Percentiles rank a stretch among this genome's conserved stretches.
Evolutionary conservation across 2,797 vertebrate genomes (phyloP).

Genomic region (Aphelocoma californica): DNA sequence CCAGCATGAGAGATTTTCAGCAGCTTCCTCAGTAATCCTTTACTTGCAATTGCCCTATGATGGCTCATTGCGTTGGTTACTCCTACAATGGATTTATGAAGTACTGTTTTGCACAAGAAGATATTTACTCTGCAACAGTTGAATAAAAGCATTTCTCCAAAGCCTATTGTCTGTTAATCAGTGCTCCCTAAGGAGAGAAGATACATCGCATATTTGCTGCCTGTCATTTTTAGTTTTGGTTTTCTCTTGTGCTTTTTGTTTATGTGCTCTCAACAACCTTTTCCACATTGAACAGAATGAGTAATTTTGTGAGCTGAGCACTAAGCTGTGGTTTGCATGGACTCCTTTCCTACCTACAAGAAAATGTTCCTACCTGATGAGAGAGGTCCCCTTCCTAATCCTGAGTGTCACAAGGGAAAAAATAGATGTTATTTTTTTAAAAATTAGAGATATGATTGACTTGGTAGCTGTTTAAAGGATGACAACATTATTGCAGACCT

Average conservation of each 20-base stretch:
- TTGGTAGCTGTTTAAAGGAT: neutral
- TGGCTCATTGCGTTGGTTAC: neutral
- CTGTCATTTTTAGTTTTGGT: neutral
- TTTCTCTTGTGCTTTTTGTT: neutral
- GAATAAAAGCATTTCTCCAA: slow-evolving; percentile 13
- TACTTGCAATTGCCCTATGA: neutral
- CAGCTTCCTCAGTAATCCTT: slow-evolving; percentile 37
- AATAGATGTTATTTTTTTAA: neutral
- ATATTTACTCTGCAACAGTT: neutral
- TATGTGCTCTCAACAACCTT: neutral
- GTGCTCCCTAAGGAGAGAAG: slow-evolving; percentile 4
- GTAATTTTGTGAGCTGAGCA: neutral
- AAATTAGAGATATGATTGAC: neutral
- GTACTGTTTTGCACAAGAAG: slow-evolving; percentile 5
- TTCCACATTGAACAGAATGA: neutral
- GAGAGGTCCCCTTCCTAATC: neutral
- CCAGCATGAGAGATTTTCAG: slow-evolving; percentile 56
- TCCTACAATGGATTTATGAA: slow-evolving; percentile 24
- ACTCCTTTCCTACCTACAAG: neutral
- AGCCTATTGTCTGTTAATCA: slow-evolving; percentile 22
- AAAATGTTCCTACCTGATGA: neutral
- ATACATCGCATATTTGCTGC: neutral
- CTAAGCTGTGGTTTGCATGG: neutral
- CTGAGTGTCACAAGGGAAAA: neutral
- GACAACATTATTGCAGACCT: neutral